Evolutionary conservation across 53 echinoderm and acorn worm genomes (phyloP).

Genomic region (Paracentrotus lividus): DNA sequence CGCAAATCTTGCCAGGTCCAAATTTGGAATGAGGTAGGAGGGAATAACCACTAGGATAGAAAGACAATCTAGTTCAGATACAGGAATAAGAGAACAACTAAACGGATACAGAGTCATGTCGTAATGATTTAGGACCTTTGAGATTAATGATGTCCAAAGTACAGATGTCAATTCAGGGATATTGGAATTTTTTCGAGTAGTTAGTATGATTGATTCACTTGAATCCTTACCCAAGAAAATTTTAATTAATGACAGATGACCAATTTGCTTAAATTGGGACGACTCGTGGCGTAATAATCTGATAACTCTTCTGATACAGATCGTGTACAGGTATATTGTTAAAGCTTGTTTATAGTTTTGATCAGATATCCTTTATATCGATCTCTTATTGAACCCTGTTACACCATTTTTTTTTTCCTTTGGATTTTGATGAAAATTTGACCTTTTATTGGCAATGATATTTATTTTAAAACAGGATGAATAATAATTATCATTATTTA

Average conservation of each 20-base stretch:
- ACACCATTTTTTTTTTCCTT: too few species aligned
- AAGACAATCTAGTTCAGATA: constrained; percentile 33
- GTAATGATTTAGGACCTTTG: neutral
- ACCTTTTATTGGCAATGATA: neutral
- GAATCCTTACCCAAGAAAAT: neutral
- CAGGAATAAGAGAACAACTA: neutral
- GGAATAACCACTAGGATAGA: constrained; percentile 30
- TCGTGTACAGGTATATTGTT: too few species aligned
- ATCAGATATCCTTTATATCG: too few species aligned
- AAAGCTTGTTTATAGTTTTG: too few species aligned
- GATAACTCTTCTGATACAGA: too few species aligned
- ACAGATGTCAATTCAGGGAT: neutral
- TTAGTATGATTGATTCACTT: neutral
- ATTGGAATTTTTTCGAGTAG: neutral
- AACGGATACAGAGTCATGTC: neutral
- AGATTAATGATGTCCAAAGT: constrained; percentile 24
- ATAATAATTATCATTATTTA: neutral
- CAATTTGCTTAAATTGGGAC: neutral
- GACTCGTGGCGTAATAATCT: too few species aligned
- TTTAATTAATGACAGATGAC: neutral
- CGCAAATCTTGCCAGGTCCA: constrained; percentile 51
- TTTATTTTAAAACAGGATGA: neutral
- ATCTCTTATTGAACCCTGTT: too few species aligned
- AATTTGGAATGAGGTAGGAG: constrained; percentile 59
- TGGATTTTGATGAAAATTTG: too few species aligned